These are phyloP conservation scores for Symphodus melops DNA, from an alignment of 2,113 vertebrate species.

Conservation along the genomic window DNA sequence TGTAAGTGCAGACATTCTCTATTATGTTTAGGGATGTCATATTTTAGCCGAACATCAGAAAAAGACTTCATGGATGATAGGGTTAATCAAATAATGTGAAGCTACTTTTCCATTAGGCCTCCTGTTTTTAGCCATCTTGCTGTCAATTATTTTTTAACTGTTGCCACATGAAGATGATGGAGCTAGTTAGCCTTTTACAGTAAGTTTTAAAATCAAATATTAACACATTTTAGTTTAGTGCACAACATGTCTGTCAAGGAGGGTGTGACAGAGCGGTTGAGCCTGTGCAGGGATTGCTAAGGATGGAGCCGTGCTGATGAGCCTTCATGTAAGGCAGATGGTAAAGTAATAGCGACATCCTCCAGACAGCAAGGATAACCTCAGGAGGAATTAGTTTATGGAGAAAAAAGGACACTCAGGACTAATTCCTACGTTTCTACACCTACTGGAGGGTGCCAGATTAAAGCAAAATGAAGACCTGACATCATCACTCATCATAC, in stretches of 20 bases:
- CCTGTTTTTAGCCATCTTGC: no score
- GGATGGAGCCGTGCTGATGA: constrained; percentile 28
- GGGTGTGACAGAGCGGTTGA: constrained; percentile 16
- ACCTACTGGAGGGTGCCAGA: constrained; percentile 26
- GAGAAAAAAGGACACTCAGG: constrained; percentile 46
- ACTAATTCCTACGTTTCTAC: constrained; percentile 46
- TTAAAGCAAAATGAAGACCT: constrained; percentile 1
- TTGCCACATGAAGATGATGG: no score
- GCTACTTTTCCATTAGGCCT: no score
- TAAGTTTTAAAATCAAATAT: no score
- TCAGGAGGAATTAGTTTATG: constrained; percentile 69
- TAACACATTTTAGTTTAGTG: no score
- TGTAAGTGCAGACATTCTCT: no score
- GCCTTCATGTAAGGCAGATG: constrained; percentile 65
- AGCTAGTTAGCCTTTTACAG: no score
- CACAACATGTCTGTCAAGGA: constrained; percentile 10
- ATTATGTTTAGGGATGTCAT: no score
- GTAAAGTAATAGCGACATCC: constrained; percentile 67
- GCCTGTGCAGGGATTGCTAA: constrained; percentile 34
- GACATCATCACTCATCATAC: constrained; percentile 27
- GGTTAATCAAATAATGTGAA: no score
- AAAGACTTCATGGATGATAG: no score
- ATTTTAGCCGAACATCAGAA: no score
- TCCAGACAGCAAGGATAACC: constrained; percentile 55
- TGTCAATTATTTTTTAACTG: no score